These are phyloP conservation scores for Festucalex cinctus DNA, from an alignment of 2,113 vertebrate genomes.

Conservation along the genomic window DNA sequence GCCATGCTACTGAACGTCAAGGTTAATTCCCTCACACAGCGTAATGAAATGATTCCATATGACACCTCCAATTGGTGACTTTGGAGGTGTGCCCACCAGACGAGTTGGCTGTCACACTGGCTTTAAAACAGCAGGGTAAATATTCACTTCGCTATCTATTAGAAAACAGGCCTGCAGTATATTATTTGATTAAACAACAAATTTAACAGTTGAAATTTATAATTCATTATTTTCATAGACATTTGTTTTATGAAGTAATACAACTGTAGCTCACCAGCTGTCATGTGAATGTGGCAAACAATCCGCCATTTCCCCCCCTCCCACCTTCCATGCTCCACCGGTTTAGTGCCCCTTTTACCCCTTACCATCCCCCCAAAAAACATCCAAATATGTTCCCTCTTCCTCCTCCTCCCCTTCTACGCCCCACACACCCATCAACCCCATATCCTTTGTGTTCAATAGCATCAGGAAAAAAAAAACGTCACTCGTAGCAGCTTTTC, in stretches of 20 bases:
- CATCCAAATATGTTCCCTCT: conserved; percentile 29
- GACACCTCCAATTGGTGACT: conserved; percentile 88
- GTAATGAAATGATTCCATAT: conserved; percentile 93
- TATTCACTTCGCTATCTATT: conserved; percentile 25
- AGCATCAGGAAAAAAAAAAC: no score
- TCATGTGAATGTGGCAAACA: no score
- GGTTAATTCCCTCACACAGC: conserved; percentile 82
- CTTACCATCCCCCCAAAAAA: conserved; percentile 20
- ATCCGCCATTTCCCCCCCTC: not conserved
- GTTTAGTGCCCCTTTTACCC: not conserved
- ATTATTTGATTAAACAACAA: not conserved
- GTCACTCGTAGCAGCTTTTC: no score
- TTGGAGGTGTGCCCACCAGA: conserved; percentile 80
- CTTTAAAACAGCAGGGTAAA: conserved; percentile 83
- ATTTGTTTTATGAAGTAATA: no score
- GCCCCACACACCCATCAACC: no score
- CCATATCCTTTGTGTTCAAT: no score
- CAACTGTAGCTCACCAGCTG: no score
- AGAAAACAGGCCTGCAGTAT: conserved; percentile 16
- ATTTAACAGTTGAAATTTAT: no score
- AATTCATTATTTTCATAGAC: no score
- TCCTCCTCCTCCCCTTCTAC: conserved; percentile 14
- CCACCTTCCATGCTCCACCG: conserved; percentile 1
- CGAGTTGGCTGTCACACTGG: conserved; percentile 86
- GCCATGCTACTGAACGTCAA: conserved; percentile 84